Base-by-base conservation (phyloP, 1,140 invertebrate genomes). In the Temnothorax longispinosus region DNA sequence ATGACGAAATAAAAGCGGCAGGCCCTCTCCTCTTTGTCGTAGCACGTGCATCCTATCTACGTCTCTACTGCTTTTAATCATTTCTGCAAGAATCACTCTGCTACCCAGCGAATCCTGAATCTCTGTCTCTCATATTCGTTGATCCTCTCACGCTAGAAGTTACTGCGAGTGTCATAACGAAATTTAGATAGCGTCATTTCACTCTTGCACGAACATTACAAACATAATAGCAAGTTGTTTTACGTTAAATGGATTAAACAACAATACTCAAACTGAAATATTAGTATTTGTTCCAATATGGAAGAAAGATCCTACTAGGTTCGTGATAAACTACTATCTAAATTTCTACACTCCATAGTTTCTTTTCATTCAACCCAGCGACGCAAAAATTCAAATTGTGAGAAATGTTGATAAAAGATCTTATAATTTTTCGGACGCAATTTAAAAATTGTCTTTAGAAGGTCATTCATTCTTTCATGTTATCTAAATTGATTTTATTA, bases 41-140 rank as follows among this genome's bases (percentile, higher is more conserved):
- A 65, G 84, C 82, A 89, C 82, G 75, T 87, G 89, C 65, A 78
- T 67, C 18, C 62, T 38, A 18, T 38, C 32, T 11, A 4, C n/a
- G 35, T 80, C 60, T 80, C 60, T 10, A 13, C 32, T 15, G 54
- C 41, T 50, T 65, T 52, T 21, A 69, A 67, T 65, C 52, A 41
- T 62, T 27, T 44, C 87, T 47, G 32, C 47, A 76, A 74, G n/a
- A 64, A 84, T 56, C 44, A 41, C 60, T 85, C 35, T 69, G 52
- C 35, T 47, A 50, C 15, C 44, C 77, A 67, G 32, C 64, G 35
- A 47, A 84, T 84, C 54, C 69, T 38, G 11, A 84, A 38, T 74
- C 65, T 54, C 10, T 47, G n/a, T 54, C 27, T 72, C 38, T 74
- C 41, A 35, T 60, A 32, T 15, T 47, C 52, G 67, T 56, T 50